phyloP scores from a whole-genome alignment of 2,888 invertebrate genomes.

The Drosophila trichaetosa region DNA sequence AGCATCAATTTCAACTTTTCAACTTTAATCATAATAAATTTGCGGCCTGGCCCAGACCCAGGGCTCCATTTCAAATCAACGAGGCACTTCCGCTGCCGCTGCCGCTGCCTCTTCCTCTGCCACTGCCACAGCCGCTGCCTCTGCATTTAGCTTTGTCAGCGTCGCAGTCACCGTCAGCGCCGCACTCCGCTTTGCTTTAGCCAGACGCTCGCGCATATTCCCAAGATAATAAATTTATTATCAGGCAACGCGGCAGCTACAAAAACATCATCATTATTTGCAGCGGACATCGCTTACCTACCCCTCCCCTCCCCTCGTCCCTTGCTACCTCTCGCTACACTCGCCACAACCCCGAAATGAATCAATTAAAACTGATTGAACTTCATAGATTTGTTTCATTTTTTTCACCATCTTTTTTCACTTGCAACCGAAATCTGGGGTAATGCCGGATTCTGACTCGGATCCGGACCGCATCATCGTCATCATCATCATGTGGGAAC shows the following conservation, averaged over 20 bases:
- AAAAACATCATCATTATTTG: slow-evolving; percentile 64
- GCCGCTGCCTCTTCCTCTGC: slow-evolving; percentile 1
- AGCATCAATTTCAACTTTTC: slow-evolving; percentile 80
- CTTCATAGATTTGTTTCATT: slow-evolving; percentile 70
- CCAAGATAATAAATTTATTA: slow-evolving; percentile 83
- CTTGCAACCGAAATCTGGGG: slow-evolving; percentile 57
- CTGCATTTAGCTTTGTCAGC: background rate
- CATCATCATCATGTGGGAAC: slow-evolving; percentile 46
- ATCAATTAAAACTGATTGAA: slow-evolving; percentile 84
- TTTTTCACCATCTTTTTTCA: slow-evolving; percentile 17
- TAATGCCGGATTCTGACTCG: slow-evolving; percentile 59
- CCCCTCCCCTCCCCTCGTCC: background rate
- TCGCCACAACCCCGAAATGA: slow-evolving; percentile 66
- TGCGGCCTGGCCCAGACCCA: slow-evolving; percentile 67
- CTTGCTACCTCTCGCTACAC: background rate
- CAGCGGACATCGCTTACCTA: slow-evolving; percentile 31
- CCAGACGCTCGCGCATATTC: slow-evolving; percentile 59
- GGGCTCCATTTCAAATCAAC: slow-evolving; percentile 75
- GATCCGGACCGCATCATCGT: slow-evolving; percentile 49
- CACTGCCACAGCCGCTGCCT: slow-evolving; percentile 26
- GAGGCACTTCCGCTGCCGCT: slow-evolving; percentile 71
- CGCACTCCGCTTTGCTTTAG: slow-evolving; percentile 11
- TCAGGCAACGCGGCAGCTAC: slow-evolving; percentile 50
- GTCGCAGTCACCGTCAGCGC: background rate
- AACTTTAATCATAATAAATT: slow-evolving; percentile 79